A percentile compares a stretch with the other conserved stretches of the same genome.
Conservation (phyloP, 2,113 vertebrate genomes). For the Calidris pygmaea region DNA sequence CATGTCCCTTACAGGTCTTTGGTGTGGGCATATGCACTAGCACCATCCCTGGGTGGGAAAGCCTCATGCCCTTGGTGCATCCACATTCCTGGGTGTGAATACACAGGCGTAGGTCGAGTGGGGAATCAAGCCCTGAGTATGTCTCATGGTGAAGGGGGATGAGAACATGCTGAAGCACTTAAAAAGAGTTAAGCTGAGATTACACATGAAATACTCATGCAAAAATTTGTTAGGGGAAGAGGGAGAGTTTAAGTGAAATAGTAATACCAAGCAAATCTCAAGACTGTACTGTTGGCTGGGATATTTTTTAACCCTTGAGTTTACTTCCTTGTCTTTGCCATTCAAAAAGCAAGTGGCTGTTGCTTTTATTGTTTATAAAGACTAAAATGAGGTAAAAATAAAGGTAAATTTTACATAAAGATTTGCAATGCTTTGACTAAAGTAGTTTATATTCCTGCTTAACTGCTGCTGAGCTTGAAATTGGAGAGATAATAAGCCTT, state of each 20-base stretch:
- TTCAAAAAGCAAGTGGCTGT: neutral
- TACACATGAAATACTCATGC: neutral
- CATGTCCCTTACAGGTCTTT: neutral
- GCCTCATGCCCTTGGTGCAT: accelerated
- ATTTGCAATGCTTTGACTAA: neutral
- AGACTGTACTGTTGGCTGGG: neutral
- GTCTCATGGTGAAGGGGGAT: neutral
- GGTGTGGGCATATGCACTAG: accelerated
- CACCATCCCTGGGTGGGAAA: neutral
- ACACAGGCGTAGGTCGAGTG: neutral
- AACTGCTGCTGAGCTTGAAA: neutral
- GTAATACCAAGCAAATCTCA: neutral
- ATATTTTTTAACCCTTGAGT: neutral
- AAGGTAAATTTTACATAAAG: neutral
- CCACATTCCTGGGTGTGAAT: neutral
- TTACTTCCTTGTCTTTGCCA: neutral
- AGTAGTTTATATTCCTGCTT: neutral
- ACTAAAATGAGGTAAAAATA: neutral
- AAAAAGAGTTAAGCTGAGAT: neutral
- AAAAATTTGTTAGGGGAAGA: neutral
- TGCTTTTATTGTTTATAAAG: neutral
- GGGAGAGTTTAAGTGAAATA: neutral
- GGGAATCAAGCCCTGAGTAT: neutral
- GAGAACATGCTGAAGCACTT: neutral
- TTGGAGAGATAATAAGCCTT: conserved; percentile 1